A percentile compares a stretch with the other conserved stretches of the same genome.
phyloP scores from a whole-genome alignment of 2,888 invertebrate genomes.

The Xanthia togata region DNA sequence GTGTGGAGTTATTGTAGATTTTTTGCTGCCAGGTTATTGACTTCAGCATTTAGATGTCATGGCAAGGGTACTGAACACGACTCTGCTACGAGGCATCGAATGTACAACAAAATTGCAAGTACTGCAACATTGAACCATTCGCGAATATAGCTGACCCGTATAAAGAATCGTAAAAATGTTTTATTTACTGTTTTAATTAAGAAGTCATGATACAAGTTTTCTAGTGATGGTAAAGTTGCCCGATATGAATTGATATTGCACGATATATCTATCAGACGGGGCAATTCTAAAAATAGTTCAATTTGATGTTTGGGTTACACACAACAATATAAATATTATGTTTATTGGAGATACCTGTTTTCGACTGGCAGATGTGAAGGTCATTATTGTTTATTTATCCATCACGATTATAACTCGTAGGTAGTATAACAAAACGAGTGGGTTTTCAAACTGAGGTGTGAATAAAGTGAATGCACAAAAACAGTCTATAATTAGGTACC shows the following conservation, averaged over 20 bases:
- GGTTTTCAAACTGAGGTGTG: conserved; percentile 28
- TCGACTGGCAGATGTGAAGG: conserved; percentile 44
- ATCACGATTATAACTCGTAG: conserved; percentile 17
- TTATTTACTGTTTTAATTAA: conserved; percentile 60
- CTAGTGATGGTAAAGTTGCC: neutral
- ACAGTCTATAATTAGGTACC: neutral
- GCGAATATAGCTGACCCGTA: conserved; percentile 33
- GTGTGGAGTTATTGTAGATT: conserved; percentile 85
- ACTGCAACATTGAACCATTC: conserved; percentile 33
- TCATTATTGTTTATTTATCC: conserved; percentile 52
- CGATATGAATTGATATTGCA: conserved; percentile 6
- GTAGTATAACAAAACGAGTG: conserved; percentile 33
- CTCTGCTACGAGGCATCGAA: conserved; percentile 60
- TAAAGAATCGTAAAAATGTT: conserved; percentile 54
- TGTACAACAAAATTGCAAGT: conserved; percentile 53
- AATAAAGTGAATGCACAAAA: conserved; percentile 24
- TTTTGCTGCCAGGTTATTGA: conserved; percentile 87
- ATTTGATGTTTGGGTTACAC: conserved; percentile 8
- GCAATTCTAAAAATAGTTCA: conserved; percentile 15
- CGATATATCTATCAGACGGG: conserved; percentile 3
- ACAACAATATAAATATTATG: conserved; percentile 51
- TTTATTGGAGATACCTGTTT: conserved; percentile 40
- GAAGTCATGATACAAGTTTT: conserved; percentile 16
- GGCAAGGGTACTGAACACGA: conserved; percentile 82
- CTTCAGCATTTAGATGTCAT: conserved; percentile 86